Conservation (phyloP, 2,797 vertebrate genomes). For the Acanthurus leucopareius region DNA sequence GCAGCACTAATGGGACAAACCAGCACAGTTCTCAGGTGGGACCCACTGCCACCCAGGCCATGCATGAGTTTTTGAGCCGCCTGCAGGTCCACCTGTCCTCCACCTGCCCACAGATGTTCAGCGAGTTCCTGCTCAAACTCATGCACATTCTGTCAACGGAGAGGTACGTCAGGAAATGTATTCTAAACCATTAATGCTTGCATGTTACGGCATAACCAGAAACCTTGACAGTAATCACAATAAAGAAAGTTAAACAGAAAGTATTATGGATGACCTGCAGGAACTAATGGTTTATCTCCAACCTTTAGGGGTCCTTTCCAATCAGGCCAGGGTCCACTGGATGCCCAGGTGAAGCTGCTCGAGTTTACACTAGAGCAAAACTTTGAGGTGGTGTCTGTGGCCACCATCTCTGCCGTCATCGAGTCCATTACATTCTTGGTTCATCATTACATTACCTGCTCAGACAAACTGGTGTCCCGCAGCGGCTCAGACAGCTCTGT, state of each 20-base stretch:
- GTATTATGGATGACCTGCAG: not conserved
- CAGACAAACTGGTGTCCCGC: slow-evolving; percentile 96
- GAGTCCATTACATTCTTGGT: slow-evolving; percentile 98
- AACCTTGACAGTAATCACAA: not conserved
- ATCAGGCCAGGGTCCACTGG: slow-evolving; percentile 95
- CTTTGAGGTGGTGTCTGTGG: slow-evolving; percentile 97
- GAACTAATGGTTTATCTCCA: slow-evolving; percentile 11
- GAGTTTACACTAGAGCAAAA: slow-evolving; percentile 98
- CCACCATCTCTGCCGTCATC: slow-evolving; percentile 96
- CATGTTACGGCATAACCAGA: not conserved
- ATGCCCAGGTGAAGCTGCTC: slow-evolving; percentile 97
- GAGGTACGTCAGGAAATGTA: slow-evolving; percentile 84
- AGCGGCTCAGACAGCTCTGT: slow-evolving; percentile 98
- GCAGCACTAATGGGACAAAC: slow-evolving; percentile 95
- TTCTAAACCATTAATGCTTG: not conserved
- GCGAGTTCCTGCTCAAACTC: slow-evolving; percentile 97
- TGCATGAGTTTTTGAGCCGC: slow-evolving; percentile 98
- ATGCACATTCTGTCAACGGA: slow-evolving; percentile 98
- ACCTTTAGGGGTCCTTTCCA: slow-evolving; percentile 94
- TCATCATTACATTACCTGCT: slow-evolving; percentile 98
- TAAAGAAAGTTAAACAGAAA: not conserved
- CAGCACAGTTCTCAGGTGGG: slow-evolving; percentile 99
- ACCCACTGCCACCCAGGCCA: slow-evolving; percentile 97
- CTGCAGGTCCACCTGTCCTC: slow-evolving; percentile 98
- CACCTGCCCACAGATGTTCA: slow-evolving; percentile 97